Percentiles rank a stretch among this genome's conserved stretches.
Conservation (phyloP, 2,888 invertebrate genomes). For the Chalcosyrphus nemorum region DNA sequence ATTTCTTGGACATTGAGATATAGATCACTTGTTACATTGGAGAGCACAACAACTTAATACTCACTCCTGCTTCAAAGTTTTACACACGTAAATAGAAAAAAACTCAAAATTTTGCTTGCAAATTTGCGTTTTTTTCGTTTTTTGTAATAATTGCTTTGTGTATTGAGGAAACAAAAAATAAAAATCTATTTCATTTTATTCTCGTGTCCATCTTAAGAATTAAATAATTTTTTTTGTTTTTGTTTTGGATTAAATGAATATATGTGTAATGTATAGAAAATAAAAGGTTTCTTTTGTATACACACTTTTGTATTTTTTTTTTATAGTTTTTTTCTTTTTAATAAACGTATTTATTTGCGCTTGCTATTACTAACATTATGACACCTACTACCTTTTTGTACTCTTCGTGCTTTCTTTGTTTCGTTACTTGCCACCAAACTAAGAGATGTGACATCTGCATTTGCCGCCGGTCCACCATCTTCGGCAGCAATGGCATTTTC, state of each 20-base stretch:
- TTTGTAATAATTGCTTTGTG: conserved; percentile 11
- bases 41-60: conserved; percentile 9
- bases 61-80: conserved; percentile 37
- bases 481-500: conserved; percentile 17
- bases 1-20: conserved; percentile 66
- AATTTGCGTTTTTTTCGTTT: conserved; percentile 7
- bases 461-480: conserved; percentile 40
- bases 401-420: conserved; percentile 82
- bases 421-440: conserved; percentile 76
- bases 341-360: conserved; percentile 76
- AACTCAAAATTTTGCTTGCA: conserved; percentile 6
- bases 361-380: conserved; percentile 80
- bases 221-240: conserved; percentile 9
- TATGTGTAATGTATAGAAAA: conserved; percentile 42
- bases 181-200: conserved; percentile 30
- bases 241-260: conserved; percentile 41
- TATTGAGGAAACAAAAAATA: not conserved
- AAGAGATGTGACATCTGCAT: conserved; percentile 75
- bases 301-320: conserved; percentile 21
- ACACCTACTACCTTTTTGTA: conserved; percentile 82
- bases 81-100: conserved; percentile 25
- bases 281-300: conserved; percentile 47
- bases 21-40: conserved; percentile 51
- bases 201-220: conserved; percentile 22
- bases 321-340: conserved; percentile 27